Base-by-base conservation (phyloP, 2,797 vertebrate species). In the Oreochromis mossambicus region DNA sequence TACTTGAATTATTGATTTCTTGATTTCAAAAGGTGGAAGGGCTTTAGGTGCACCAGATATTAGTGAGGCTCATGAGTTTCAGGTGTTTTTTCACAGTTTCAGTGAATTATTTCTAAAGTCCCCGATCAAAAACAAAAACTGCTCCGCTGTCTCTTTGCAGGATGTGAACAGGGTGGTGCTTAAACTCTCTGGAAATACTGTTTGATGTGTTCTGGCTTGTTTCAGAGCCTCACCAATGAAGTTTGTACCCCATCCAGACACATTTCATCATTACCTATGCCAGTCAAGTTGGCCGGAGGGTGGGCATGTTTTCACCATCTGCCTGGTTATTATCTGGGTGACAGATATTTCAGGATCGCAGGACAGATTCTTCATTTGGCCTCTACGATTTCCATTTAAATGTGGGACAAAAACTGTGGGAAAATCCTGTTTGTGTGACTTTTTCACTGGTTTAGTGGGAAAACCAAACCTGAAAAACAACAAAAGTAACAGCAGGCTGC, bases 151-250 rank as follows among this genome's bases (percentile, higher is more conserved):
- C 29, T 85, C 68, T 77, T 24, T 63, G 21, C 73, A 63, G 58
- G 41, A 43, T 13, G 13, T 26, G 73, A 76, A 82, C 46, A 70
- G 51, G 32, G 7, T 73, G 46, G 48, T 56, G 70, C 46, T 79
- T 82, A 61, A 82, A 86, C 36, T 7, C 41, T 77, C 32, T 78
- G 54, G 2, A 34, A 38, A 50, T 8, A 15, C 77, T 2, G 15
- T 68, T 52, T 85, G 82, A 89, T 86, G 77, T 79, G 87, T 85
- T 46, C 80, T 81, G 87, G 84, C 88, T 91, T 85, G 85, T 91
- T 89, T 86, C 56, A 77, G 19, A 68, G 14, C 19, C 14, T 82
- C 29, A 34, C n/a, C 52, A 41, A 19, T 41, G 38, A 26, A 11
- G 21, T 46, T 24, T 63, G 51, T 56, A 55, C 54, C 82, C 68